Percentiles rank a stretch among this genome's conserved stretches.
These are phyloP conservation scores for Ephestia elutella DNA, from an alignment of 1,140 invertebrate species.

Conservation along the genomic window DNA sequence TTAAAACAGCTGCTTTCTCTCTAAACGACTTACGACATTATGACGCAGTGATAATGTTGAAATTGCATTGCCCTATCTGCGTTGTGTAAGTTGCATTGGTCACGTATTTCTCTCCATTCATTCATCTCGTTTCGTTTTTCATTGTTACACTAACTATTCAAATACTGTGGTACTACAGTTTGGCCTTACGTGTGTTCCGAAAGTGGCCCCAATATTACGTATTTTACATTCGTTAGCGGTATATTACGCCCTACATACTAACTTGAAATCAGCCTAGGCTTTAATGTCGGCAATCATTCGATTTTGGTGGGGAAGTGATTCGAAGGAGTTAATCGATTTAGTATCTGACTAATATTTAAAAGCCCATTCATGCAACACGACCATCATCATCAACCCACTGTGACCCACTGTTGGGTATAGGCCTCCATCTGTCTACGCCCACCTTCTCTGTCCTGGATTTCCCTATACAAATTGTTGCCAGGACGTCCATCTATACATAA, in stretches of 20 bases:
- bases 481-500: no score
- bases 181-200: background rate
- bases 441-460: no score
- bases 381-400: no score
- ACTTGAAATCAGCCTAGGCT: no score
- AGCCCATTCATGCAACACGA: no score
- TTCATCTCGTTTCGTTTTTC: conserved; percentile 6
- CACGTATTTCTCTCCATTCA: conserved; percentile 12
- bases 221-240: background rate
- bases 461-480: no score
- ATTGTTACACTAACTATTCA: background rate
- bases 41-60: conserved; percentile 5
- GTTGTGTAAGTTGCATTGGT: background rate
- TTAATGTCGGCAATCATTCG: no score
- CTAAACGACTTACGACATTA: conserved; percentile 5
- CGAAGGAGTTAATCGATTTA: no score
- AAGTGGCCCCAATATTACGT: background rate
- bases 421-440: no score
- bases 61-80: conserved; percentile 4
- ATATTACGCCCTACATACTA: background rate
- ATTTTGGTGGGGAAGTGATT: no score
- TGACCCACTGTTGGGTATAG: no score
- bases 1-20: background rate
- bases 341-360: no score
- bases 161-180: background rate